Base-by-base conservation (phyloP, 2,797 vertebrate species). In the Dermochelys coriacea region DNA sequence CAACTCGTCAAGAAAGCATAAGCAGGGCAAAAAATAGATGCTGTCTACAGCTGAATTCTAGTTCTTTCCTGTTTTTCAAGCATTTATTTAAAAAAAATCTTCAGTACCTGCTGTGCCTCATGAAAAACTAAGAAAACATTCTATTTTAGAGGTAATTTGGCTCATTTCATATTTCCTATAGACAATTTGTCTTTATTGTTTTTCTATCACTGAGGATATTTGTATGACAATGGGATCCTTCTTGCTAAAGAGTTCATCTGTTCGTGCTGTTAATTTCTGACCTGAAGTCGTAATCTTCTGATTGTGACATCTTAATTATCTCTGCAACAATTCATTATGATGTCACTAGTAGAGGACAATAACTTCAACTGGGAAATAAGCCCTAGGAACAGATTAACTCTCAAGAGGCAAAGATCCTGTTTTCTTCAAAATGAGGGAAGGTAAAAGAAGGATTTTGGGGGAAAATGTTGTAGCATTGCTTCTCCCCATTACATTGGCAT, bases 181-280 rank as follows among this genome's bases (percentile, higher is more conserved):
- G 84, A 93, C 71, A 86, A 92, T 95, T 97, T 96, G 57, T 96
- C 84, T 97, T 57, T 80, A 52, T 90, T 91, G 78, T 93, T 92
- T 87, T 89, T 93, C 84, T 89, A 84, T 95, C 94, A 87, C 95
- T 71, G 31, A 49, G 71, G 89, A 80, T 85, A 97, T 97, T 97
- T 98, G 93, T 95, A 97, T 96, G 95, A 95, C 89, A 97, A 96
- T 96, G n/a, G 92, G 68, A 96, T 97, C 90, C 96, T 96, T 96
- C 85, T 97, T 96, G 77, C 61, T 95, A 87, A 94, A 95, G 81
- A 90, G 83, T 89, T 96, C 68, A 78, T 96, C 94, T 95, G 91
- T 64, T 96, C 31, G 85, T 93, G 81, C 85, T 93, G 90, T 74
- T 96, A 94, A 96, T 97, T 97, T 95, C 90, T 93, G 94, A 97